Evolutionary conservation across 2,797 vertebrate species (phyloP), one percentile per base, ranked within the genome.

Genomic region (Astyanax mexicanus): DNA sequence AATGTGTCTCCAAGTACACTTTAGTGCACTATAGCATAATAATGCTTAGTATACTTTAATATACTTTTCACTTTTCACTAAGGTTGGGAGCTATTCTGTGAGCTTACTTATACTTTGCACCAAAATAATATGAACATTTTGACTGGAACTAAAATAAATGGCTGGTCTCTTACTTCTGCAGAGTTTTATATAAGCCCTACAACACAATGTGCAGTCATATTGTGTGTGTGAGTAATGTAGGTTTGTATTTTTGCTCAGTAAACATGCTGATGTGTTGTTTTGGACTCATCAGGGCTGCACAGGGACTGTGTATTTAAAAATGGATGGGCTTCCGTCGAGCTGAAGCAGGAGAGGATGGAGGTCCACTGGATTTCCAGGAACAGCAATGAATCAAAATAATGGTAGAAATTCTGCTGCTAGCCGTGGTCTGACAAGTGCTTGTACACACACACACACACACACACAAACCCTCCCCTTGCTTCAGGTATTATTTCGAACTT

Each of bases 371-470:
- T 68, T 51, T 64, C 58, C 51, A 37, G 40, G 27, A 67, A 37
- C 27, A 49, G 8, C 62, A 47, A 75, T 75, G 62, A 75, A 75
- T 75, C 72, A 75, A 75, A 19, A 58, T 75, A 75, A 75, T 58
- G 27, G 19, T 75, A 21, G 42, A 21, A 61, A 67, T 19, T 62
- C 40, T 42, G 23, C 55, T 47, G 27, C 52, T 29, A 27, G 12
- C 60, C 23, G 9, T 23, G 44, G 57, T 44, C 55, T n/a, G 6
- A 44, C 23, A 54, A 17, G 38, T 25, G 4, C 1, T 9, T 8
- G 15, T 35, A 17, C 0, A 35, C 23, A 27, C 45, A 76, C 60
- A 77, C 79, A 64, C 29, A 55, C 12, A 17, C 35, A 55, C 3
- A 38, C 13, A 5, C 17, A 51, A 23, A 19, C 45, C 6, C 10